Evolutionary conservation across 2,113 vertebrate genomes (phyloP), one percentile per base, ranked within the genome.

Genomic region (Cyprinodon tularosa): DNA sequence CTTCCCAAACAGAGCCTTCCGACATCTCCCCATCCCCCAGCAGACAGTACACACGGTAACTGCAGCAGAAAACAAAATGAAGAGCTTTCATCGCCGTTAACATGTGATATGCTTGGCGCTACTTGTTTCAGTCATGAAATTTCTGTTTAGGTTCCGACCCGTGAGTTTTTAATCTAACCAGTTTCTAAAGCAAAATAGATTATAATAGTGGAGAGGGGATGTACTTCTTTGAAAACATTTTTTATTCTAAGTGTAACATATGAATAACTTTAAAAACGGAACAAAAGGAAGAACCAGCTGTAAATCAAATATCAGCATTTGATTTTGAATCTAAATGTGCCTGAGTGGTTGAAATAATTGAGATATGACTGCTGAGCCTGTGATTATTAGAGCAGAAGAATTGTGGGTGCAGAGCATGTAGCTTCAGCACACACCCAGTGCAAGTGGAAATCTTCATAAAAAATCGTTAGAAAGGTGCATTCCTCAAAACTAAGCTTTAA

Each of bases 1-100:
- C 97, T 86, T 99, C 97, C 97, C 97, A 99, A 68, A 99, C 96
- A 2, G 97, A 95, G 36, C 97, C 97, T 91, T 98, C 97, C 0
- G 97, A 97, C 78, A 97, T 85, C 91, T 99, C 97, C 8, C 97
- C 97, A 63, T 99, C 97, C 62, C 97, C 97, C 84, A 99, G 88
- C 90, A 99, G 62, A 86, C 97, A 99, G 83, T 94, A 98, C 66
- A 98, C 96, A 2, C 94, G 95, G 85, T 97, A 98, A 87, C 97
- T 99, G 86, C 68, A 44, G 66, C 12, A 5, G 40, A 80, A 38
- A 76, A 77, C 20, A 83, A 61, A 50, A 44, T 9, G 42, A 62
- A 45, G 66, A 42, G n/a, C 40, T 15, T 69, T 12, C 3, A 62
- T 81, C 66, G 53, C 40, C 61, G 50, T 4, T 22, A 74, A 6